Percentiles rank a stretch among this genome's conserved stretches.
phyloP scores from a whole-genome alignment of 2,797 vertebrate genomes.

The Brachyrhaphis roseni region DNA sequence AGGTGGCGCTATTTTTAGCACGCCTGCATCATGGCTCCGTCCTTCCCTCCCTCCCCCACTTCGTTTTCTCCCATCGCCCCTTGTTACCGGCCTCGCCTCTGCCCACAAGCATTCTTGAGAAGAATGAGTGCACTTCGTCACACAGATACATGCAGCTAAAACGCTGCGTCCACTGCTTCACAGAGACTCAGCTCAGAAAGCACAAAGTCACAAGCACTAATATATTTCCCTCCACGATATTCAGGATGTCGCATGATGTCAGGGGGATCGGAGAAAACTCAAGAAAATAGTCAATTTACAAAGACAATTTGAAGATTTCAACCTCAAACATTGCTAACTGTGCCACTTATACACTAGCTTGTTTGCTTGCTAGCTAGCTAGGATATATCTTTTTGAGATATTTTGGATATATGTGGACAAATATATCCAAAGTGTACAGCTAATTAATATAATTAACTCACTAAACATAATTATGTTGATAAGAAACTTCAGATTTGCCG shows the following conservation, averaged over 20 bases:
- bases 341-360: too few relatives aligned
- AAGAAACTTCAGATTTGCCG: neutral
- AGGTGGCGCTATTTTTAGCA: constrained; percentile 68
- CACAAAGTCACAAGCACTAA: constrained; percentile 18
- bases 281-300: neutral
- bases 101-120: constrained; percentile 56
- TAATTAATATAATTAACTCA: neutral
- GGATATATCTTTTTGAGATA: too few relatives aligned
- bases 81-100: constrained; percentile 52
- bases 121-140: constrained; percentile 20
- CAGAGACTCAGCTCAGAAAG: constrained; percentile 46
- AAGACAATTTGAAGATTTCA: neutral
- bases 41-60: constrained; percentile 33
- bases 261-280: neutral
- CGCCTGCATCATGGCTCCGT: constrained; percentile 56
- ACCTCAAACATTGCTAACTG: neutral
- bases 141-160: constrained; percentile 12
- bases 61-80: constrained; percentile 46
- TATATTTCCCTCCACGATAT: too few relatives aligned
- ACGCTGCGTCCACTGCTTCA: constrained; percentile 29
- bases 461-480: neutral
- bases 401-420: neutral
- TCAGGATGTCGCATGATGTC: constrained; percentile 14
- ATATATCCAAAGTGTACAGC: neutral
- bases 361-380: neutral